Conservation (phyloP, 2,113 vertebrate genomes). For the Embiotoca jacksoni region DNA sequence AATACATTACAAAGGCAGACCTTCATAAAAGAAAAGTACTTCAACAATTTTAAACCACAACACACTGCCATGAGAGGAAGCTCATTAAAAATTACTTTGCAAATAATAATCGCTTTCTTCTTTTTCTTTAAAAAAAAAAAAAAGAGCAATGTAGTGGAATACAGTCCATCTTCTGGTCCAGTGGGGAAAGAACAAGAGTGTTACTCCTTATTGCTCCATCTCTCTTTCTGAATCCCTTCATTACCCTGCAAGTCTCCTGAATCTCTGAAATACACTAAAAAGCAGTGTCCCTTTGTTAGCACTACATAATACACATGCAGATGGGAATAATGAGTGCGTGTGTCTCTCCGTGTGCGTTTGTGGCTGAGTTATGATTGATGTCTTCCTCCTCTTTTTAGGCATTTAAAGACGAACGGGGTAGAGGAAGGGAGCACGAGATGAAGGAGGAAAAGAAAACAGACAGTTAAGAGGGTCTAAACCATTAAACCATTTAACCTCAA, state of each 20-base stretch:
- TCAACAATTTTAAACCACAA: constrained; percentile 23
- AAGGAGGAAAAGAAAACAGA: constrained; percentile 33
- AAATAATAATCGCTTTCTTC: constrained; percentile 41
- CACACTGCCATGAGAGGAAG: constrained; percentile 5
- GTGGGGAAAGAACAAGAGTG: constrained; percentile 47
- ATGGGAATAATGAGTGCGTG: constrained; percentile 28
- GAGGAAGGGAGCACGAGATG: constrained; percentile 24
- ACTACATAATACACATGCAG: constrained; percentile 28
- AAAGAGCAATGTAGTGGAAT: constrained; percentile 38
- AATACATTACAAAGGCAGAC: constrained; percentile 3
- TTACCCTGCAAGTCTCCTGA: constrained; percentile 59
- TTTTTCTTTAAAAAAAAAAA: constrained; percentile 8
- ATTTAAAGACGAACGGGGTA: constrained; percentile 63
- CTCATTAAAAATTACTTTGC: constrained; percentile 46
- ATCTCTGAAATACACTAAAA: constrained; percentile 41
- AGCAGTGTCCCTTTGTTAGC: constrained; percentile 31
- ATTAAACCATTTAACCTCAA: constrained; percentile 74
- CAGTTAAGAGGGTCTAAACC: constrained; percentile 69
- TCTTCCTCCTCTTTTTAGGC: constrained; percentile 61
- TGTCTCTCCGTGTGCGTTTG: constrained; percentile 18
- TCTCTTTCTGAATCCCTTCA: constrained; percentile 68
- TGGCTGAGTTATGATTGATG: constrained; percentile 66
- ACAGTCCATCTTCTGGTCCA: constrained; percentile 51
- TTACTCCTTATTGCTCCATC: constrained; percentile 70
- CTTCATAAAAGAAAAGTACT: neutral